phyloP scores from a whole-genome alignment of 1,140 invertebrate genomes.

The Nautilus pompilius region DNA sequence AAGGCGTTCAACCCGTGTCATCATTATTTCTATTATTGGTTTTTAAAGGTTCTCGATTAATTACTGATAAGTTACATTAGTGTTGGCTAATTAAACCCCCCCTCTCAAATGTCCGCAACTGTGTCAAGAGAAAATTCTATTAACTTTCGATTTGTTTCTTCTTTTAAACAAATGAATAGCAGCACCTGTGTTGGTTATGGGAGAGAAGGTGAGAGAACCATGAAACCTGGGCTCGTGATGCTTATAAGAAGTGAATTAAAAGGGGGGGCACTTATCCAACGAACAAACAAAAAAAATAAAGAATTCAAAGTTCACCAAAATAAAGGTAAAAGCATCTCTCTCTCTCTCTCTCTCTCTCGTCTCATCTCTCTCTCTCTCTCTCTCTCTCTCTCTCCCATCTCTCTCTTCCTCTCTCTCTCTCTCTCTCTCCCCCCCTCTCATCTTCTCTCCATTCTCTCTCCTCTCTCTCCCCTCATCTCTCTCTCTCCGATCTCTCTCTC shows the following conservation, averaged over 20 bases:
- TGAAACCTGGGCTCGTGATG: no score
- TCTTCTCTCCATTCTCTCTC: neutral
- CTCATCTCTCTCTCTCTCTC: neutral
- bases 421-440: neutral
- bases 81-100: neutral
- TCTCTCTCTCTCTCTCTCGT: neutral
- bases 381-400: neutral
- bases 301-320: neutral
- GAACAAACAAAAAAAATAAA: neutral
- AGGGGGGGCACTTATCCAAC: neutral
- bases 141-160: no score
- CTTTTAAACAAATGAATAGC: neutral
- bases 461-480: neutral
- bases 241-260: conserved; percentile 4
- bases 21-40: neutral
- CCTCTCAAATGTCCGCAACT: neutral
- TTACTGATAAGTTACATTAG: neutral
- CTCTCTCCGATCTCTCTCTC: conserved; percentile 1
- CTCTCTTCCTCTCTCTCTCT: neutral
- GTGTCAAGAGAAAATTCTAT: neutral
- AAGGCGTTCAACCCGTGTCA: neutral
- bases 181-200: neutral
- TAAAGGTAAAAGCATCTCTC: neutral
- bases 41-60: neutral
- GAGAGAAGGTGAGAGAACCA: no score